Conservation (phyloP, 2,113 vertebrate species). For the Uria lomvia region DNA sequence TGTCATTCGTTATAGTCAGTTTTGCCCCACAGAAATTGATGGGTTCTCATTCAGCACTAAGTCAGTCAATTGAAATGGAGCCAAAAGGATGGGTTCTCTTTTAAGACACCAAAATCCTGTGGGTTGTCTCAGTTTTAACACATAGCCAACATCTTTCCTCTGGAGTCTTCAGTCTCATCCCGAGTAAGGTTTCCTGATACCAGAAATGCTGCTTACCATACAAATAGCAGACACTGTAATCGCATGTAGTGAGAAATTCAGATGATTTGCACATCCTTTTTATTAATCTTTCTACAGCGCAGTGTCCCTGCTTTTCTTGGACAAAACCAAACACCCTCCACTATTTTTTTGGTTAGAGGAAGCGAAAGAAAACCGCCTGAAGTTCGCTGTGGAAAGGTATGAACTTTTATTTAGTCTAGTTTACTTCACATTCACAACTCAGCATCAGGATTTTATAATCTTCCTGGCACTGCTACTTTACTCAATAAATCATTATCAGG, state of each 20-base stretch:
- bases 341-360: neutral
- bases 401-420: conserved; percentile 64
- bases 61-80: neutral
- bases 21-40: neutral
- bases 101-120: neutral
- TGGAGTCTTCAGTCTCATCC: neutral
- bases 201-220: neutral
- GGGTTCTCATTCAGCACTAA: neutral
- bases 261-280: neutral
- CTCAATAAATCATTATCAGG: conserved; percentile 52
- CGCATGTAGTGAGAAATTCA: neutral
- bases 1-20: neutral
- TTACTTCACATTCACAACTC: conserved; percentile 66
- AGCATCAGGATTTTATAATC: conserved; percentile 8
- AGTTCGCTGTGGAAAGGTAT: neutral
- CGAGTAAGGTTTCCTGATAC: neutral
- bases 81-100: neutral
- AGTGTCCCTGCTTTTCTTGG: neutral
- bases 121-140: neutral
- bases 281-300: neutral
- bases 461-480: conserved; percentile 33
- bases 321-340: neutral
- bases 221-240: neutral
- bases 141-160: neutral
- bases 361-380: neutral